A percentile compares a stretch with the other conserved stretches of the same genome.
Evolutionary conservation across 2,797 vertebrate species (phyloP).

Genomic region (Sebastolobus alascanus): DNA sequence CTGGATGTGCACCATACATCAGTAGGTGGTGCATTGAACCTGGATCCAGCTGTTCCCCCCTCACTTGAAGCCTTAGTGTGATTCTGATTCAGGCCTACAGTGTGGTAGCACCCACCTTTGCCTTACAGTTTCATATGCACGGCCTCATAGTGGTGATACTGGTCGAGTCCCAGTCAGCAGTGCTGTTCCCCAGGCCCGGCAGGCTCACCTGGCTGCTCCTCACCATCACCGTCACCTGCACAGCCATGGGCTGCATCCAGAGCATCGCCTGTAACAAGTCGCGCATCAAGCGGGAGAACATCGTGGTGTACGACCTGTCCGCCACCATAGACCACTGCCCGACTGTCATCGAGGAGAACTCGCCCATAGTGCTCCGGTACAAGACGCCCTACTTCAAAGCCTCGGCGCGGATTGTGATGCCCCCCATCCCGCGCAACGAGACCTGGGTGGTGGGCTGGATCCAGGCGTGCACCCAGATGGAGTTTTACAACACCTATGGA

Average conservation of each 20-base stretch:
- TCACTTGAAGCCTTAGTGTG: too few species aligned
- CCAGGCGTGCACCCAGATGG: constrained; percentile 99
- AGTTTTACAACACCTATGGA: constrained; percentile 99
- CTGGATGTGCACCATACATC: constrained; percentile 17
- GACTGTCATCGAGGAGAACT: constrained; percentile 96
- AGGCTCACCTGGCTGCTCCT: constrained; percentile 72
- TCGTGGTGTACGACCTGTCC: constrained; percentile 95
- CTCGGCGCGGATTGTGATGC: constrained; percentile 95
- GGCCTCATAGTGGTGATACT: constrained; percentile 66
- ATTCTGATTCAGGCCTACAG: too few species aligned
- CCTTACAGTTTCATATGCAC: constrained; percentile 67
- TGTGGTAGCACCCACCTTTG: constrained; percentile 56
- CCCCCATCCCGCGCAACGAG: constrained; percentile 94
- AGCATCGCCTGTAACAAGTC: constrained; percentile 98
- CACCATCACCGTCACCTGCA: constrained; percentile 67
- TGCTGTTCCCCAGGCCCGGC: constrained; percentile 59
- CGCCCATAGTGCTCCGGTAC: constrained; percentile 97
- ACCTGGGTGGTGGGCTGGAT: constrained; percentile 99
- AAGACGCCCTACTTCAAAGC: constrained; percentile 98
- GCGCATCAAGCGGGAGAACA: constrained; percentile 95
- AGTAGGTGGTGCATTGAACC: constrained; percentile 16
- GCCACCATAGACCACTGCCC: constrained; percentile 96
- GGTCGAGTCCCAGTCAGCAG: constrained; percentile 69
- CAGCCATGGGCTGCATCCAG: constrained; percentile 95
- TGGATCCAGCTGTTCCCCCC: constrained; percentile 4